A percentile compares a stretch with the other conserved stretches of the same genome.
These are phyloP conservation scores for Pseudorectes ferrugineus DNA, from an alignment of 2,113 vertebrate species.

Conservation along the genomic window DNA sequence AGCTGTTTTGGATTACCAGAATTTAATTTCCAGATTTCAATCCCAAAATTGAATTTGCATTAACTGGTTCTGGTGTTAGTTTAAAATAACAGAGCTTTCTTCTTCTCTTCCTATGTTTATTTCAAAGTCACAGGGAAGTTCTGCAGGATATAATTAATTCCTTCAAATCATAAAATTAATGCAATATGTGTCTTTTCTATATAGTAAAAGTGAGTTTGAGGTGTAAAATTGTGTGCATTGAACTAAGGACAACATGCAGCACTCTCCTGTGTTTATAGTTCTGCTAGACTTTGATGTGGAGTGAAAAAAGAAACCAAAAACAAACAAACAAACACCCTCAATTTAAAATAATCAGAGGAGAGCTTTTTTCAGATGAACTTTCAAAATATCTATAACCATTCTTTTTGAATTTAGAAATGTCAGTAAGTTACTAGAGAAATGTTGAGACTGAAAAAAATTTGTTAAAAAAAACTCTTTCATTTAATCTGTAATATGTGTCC, in stretches of 20 bases:
- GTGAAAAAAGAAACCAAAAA: background rate
- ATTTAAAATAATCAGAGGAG: background rate
- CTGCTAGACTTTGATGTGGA: background rate
- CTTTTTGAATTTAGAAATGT: background rate
- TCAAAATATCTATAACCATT: background rate
- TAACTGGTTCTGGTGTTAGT: background rate
- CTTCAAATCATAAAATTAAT: background rate
- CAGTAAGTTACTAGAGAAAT: background rate
- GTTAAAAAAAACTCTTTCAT: accelerated
- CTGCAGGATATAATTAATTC: background rate
- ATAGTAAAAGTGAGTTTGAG: background rate
- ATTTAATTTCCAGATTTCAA: background rate
- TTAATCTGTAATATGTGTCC: background rate
- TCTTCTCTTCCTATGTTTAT: background rate
- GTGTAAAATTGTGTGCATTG: background rate
- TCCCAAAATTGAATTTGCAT: background rate
- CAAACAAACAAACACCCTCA: background rate
- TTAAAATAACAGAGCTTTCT: background rate
- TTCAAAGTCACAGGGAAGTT: background rate
- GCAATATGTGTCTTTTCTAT: background rate
- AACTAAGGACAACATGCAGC: background rate
- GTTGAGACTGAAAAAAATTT: background rate
- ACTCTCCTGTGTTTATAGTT: background rate
- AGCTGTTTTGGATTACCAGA: background rate
- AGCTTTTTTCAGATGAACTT: background rate